Percentiles rank a stretch among this genome's conserved stretches.
These are phyloP conservation scores for Scophthalmus maximus DNA, from an alignment of 2,113 vertebrate genomes.

Conservation along the genomic window DNA sequence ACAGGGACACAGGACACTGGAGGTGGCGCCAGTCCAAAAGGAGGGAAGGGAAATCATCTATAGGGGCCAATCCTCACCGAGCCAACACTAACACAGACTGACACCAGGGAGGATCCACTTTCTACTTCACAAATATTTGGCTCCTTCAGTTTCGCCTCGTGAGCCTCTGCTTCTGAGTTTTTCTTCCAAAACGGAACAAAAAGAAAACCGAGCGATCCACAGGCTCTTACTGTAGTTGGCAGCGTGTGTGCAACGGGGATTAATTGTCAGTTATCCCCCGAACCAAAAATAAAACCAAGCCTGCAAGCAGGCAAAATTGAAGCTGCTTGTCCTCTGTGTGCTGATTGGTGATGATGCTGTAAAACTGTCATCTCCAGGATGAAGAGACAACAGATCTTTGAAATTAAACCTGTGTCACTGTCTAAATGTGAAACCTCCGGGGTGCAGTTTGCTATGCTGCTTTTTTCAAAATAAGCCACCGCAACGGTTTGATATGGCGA, in stretches of 20 bases:
- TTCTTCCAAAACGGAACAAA: constrained; percentile 44
- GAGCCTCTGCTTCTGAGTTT: constrained; percentile 15
- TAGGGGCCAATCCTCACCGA: neutral
- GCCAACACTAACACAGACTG: constrained; percentile 39
- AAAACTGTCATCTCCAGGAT: constrained; percentile 52
- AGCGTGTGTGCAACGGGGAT: constrained; percentile 27
- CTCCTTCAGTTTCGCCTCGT: constrained; percentile 4
- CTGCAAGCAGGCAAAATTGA: constrained; percentile 68
- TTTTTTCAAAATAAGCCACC: constrained; percentile 16
- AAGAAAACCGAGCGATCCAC: constrained; percentile 36
- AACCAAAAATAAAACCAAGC: constrained; percentile 74
- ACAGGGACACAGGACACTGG: constrained; percentile 22
- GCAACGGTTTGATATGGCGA: neutral
- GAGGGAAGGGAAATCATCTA: neutral
- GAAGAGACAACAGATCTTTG: constrained; percentile 53
- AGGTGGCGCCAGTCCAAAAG: constrained; percentile 23
- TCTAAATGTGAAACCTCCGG: constrained; percentile 51
- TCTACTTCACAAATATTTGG: constrained; percentile 42
- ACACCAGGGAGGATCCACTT: constrained; percentile 37
- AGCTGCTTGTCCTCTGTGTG: constrained; percentile 41
- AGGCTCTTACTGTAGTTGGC: constrained; percentile 25
- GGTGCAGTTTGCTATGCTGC: constrained; percentile 14
- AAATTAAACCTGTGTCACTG: constrained; percentile 29
- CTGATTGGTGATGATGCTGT: constrained; percentile 41
- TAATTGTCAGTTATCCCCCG: constrained; percentile 38